A percentile compares a stretch with the other conserved stretches of the same genome.
Conservation (phyloP, 1,140 invertebrate genomes). For the Neodiprion fabricii region DNA sequence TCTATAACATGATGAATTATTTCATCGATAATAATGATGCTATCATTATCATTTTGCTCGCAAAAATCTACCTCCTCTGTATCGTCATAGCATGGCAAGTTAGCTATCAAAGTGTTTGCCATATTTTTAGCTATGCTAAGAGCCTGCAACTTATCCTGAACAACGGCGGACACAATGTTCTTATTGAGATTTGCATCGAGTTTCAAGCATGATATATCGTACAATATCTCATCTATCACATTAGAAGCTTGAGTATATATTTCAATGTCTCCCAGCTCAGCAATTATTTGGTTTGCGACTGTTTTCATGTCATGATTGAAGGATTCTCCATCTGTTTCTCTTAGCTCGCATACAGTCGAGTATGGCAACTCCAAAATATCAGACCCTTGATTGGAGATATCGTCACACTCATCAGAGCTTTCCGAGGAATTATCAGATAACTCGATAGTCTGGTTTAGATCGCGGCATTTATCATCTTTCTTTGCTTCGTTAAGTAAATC, state of each 20-base stretch:
- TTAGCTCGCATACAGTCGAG: slow-evolving; percentile 35
- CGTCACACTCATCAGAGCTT: slow-evolving; percentile 17
- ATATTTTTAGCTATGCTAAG: slow-evolving; percentile 33
- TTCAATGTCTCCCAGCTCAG: slow-evolving; percentile 43
- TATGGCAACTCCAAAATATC: slow-evolving; percentile 44
- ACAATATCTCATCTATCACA: slow-evolving; percentile 42
- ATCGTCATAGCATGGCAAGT: slow-evolving; percentile 21
- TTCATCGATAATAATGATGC: slow-evolving; percentile 39
- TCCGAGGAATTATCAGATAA: slow-evolving; percentile 32
- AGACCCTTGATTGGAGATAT: slow-evolving; percentile 35
- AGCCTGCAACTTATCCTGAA: slow-evolving; percentile 29
- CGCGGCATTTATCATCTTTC: slow-evolving; percentile 9
- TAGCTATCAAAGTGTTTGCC: slow-evolving; percentile 25
- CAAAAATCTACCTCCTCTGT: neutral
- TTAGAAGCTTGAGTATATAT: slow-evolving; percentile 33
- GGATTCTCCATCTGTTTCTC: slow-evolving; percentile 39
- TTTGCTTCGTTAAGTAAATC: slow-evolving; percentile 21
- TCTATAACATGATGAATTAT: slow-evolving; percentile 50
- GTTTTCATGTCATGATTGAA: slow-evolving; percentile 50
- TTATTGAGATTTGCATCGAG: slow-evolving; percentile 25
- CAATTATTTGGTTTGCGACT: slow-evolving; percentile 50
- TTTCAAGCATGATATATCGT: slow-evolving; percentile 28
- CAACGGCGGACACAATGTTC: slow-evolving; percentile 11
- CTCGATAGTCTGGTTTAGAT: slow-evolving; percentile 32
- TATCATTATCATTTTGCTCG: slow-evolving; percentile 10